Percentiles rank a stretch among this genome's conserved stretches.
Conservation (phyloP, 2,113 vertebrate species). For the Dasyprocta punctata region DNA sequence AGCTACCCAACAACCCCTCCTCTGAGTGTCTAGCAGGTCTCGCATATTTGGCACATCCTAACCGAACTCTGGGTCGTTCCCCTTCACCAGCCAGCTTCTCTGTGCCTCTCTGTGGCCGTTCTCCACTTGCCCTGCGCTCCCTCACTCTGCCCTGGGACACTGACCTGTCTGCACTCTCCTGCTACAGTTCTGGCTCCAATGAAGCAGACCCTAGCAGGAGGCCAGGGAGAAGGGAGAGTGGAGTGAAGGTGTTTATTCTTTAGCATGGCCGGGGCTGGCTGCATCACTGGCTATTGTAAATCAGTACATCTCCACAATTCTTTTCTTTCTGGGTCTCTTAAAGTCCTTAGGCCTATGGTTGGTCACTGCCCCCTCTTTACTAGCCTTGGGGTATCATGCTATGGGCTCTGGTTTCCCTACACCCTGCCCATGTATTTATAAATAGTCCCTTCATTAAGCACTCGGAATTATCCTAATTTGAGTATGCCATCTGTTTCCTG, state of each 20-base stretch:
- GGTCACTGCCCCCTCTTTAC: background rate
- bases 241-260: background rate
- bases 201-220: background rate
- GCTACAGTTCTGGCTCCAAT: background rate
- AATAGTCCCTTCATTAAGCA: background rate
- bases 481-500: slow-evolving; percentile 37
- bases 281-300: background rate
- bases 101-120: background rate
- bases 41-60: background rate
- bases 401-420: background rate
- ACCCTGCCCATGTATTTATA: background rate
- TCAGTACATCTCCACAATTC: background rate
- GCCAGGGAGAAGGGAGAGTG: background rate
- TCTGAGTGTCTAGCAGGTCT: background rate
- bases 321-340: background rate
- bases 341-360: background rate
- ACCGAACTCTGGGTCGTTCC: background rate
- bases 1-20: background rate
- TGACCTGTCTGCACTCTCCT: background rate
- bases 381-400: background rate
- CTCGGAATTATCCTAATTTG: background rate
- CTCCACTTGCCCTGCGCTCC: background rate
- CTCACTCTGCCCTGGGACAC: background rate
- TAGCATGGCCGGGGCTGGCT: background rate
- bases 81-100: background rate